Evolutionary conservation across 2,888 invertebrate species (phyloP).

Genomic region (Drosophila neonasuta): DNA sequence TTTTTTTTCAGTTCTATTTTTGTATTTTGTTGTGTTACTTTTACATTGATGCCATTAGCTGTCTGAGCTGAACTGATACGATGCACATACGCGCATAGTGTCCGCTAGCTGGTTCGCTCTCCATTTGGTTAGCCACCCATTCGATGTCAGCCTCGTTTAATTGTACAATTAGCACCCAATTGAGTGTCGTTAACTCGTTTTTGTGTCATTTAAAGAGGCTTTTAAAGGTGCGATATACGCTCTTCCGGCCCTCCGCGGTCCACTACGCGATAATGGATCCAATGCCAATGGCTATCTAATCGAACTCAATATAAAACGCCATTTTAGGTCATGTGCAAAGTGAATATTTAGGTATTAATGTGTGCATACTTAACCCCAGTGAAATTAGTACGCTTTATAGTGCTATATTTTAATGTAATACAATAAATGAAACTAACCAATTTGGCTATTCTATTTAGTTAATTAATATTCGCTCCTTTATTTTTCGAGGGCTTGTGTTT

Average conservation of each 20-base stretch:
- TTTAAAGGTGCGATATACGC: constrained; percentile 67
- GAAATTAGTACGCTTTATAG: too few relatives aligned
- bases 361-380: not conserved
- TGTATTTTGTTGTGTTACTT: constrained; percentile 18
- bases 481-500: too few relatives aligned
- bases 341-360: not conserved
- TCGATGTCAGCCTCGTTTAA: constrained; percentile 59
- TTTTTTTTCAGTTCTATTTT: constrained; percentile 6
- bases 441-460: too few relatives aligned
- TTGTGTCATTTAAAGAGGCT: constrained; percentile 52
- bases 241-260: not conserved
- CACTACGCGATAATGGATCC: constrained; percentile 7
- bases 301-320: not conserved
- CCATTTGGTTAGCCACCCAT: constrained; percentile 4
- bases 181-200: constrained; percentile 76
- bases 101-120: constrained; percentile 22
- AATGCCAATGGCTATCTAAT: constrained; percentile 4
- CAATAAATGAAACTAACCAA: too few relatives aligned
- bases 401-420: too few relatives aligned
- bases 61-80: constrained; percentile 57
- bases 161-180: constrained; percentile 78
- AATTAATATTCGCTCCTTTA: too few relatives aligned
- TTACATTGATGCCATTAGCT: constrained; percentile 61
- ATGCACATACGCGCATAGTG: constrained; percentile 21
- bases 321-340: not conserved